Evolutionary conservation across 2,113 vertebrate species (phyloP), one percentile per base, ranked within the genome.

Genomic region (Mesocricetus auratus): DNA sequence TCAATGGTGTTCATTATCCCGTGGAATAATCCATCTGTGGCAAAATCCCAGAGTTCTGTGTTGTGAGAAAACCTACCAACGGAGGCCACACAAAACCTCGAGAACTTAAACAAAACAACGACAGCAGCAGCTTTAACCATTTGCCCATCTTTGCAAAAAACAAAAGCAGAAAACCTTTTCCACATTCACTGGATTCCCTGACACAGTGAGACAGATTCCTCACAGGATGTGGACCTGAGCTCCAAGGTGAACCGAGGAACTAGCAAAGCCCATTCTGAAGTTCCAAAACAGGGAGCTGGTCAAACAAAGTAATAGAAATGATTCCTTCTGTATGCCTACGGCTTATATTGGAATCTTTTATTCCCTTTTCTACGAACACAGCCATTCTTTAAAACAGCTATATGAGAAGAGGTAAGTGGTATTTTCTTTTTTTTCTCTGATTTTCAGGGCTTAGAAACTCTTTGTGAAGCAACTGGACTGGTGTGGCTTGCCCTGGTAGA

Each of bases 401-500:
- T 45, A 92, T 15, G 11, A n/a, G 58, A 87, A 91, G 78, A 91
- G 92, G 79, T 86, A 87, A 95, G 85, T 29, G 66, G 22, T 68
- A 24, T 69, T 89, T 88, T 97, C 79, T 91, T 92, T 91, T 94
- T 97, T 3, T 4, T 2, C 97, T 94, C 93, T 97, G 71, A 36
- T 89, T 95, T 98, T 98, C 94, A 94, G 96, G 93, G 97, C 97
- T 98, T 97, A 98, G 98, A 98, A 98, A 98, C 98, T 97, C 97
- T 98, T 98, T 98, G 98, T 93, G 97, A 97, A 98, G 97, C 96
- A 98, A 98, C 98, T 93, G 94, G 98, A 98, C 97, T 98, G 98
- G 98, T 98, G 97, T 98, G 98, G 97, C 98, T 97, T 97, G 98
- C 98, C 98, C 98, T 98, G 96, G 98, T 98, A 99, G 99, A 99